Conservation (phyloP, 2,888 invertebrate species). For the Oscheius sp. region DNA sequence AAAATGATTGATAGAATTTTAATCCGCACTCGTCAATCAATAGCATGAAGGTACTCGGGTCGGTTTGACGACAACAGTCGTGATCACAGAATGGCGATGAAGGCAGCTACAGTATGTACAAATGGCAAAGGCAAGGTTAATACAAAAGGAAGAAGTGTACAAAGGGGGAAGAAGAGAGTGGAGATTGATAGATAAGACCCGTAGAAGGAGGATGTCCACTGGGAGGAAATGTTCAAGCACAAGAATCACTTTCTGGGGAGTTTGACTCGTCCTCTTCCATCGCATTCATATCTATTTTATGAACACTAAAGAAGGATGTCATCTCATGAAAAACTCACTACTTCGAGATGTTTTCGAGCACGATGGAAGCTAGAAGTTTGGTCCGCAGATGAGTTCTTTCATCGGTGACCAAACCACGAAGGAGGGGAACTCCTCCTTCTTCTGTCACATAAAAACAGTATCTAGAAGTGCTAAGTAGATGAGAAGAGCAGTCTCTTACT, state of each 20-base stretch:
- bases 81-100: slow-evolving; percentile 22
- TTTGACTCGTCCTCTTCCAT: neutral
- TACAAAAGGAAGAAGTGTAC: neutral
- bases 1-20: neutral
- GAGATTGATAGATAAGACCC: neutral
- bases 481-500: too few relatives aligned
- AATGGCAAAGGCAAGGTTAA: too few relatives aligned
- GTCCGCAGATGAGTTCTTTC: slow-evolving; percentile 38
- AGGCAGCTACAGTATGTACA: too few relatives aligned
- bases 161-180: neutral
- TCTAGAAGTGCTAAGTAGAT: too few relatives aligned
- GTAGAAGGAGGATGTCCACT: neutral
- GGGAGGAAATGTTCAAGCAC: neutral
- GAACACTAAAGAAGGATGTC: too few relatives aligned
- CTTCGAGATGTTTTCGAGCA: slow-evolving; percentile 50
- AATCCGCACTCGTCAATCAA: neutral
- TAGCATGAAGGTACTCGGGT: neutral
- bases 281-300: neutral
- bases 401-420: slow-evolving; percentile 74
- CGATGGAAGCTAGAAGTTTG: slow-evolving; percentile 43
- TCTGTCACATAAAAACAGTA: slow-evolving; percentile 87
- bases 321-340: slow-evolving; percentile 36
- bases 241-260: neutral
- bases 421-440: slow-evolving; percentile 84
- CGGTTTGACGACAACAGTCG: slow-evolving; percentile 16